Evolutionary conservation across 2,888 invertebrate species (phyloP).

Genomic region (Epistrophe grossulariae): DNA sequence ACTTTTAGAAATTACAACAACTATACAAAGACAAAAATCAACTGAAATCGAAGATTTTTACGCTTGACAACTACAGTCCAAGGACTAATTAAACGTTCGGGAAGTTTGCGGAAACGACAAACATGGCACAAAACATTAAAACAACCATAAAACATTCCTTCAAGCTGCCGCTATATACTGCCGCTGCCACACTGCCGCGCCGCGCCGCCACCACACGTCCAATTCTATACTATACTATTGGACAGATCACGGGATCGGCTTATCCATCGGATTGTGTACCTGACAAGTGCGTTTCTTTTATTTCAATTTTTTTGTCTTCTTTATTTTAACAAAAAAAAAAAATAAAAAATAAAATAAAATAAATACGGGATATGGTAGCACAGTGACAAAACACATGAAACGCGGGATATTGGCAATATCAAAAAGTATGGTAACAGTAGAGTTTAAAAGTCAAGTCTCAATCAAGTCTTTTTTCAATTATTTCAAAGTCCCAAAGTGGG

Average conservation of each 20-base stretch:
- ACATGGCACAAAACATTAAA: constrained; percentile 76
- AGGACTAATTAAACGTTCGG: constrained; percentile 75
- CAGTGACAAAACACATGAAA: constrained; percentile 56
- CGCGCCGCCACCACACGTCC: constrained; percentile 16
- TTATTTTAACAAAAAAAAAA: no score
- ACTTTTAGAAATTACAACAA: constrained; percentile 2
- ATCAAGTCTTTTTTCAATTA: no score
- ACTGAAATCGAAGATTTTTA: constrained; percentile 56
- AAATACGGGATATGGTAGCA: constrained; percentile 62
- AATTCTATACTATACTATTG: constrained; percentile 6
- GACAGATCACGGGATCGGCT: constrained; percentile 44
- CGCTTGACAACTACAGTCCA: constrained; percentile 74
- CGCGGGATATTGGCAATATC: constrained; percentile 29
- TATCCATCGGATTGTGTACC: constrained; percentile 68
- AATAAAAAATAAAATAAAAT: constrained; percentile 8
- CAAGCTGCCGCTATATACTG: constrained; percentile 61
- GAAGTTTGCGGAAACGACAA: constrained; percentile 75
- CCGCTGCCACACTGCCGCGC: background rate
- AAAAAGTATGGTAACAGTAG: constrained; percentile 40
- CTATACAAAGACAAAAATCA: constrained; percentile 25
- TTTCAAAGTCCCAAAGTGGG: no score
- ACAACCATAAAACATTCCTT: constrained; percentile 76
- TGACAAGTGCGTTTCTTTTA: constrained; percentile 54
- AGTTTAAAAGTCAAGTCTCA: background rate
- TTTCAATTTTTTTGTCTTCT: background rate